Evolutionary conservation across 2,797 vertebrate species (phyloP), one percentile per base, ranked within the genome.

Genomic region (Notamacropus eugenii): DNA sequence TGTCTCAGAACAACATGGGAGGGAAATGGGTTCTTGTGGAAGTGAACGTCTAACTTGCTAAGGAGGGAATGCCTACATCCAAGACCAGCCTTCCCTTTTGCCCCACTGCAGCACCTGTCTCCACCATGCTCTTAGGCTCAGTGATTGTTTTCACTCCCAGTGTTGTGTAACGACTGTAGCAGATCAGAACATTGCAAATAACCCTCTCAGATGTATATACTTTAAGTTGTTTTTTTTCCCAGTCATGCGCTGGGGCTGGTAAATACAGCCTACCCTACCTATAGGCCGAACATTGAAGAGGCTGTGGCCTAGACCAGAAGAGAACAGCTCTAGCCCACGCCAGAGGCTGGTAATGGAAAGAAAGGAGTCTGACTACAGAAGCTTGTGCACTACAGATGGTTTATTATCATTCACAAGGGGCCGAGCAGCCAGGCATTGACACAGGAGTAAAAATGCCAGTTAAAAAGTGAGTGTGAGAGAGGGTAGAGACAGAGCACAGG

Each of bases 341-440:
- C 1, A 50, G 74, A 50, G 40, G 3, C 40, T 50, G 40, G 40
- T 46, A 22, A 87, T 0, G 40, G 67, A 87, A 87, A 74, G 11
- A 93, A 59, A 24, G n/a, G 90, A 96, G 92, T 82, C 59, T 52
- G 62, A 46, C 1, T 10, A 10, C 40, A 57, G 54, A 50, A 1
- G 9, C 56, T 3, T n/a, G 59, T 96, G 94, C 96, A 57, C 55
- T 52, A 91, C 96, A 96, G 54, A 90, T 10, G n/a, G 34, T 98
- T 98, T 97, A 97, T 97, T 97, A 50, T 96, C 87, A 58, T 87
- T 90, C 93, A 97, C 97, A 90, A 90, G 92, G 96, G 40, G 97
- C 96, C 92, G 92, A 98, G 97, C 97, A 96, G 96, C 95, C 96
- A 93, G 96, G 97, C 97, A 19, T 54, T 91, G 54, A 91, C 29